Conservation (phyloP, 1,140 invertebrate species). For the Zaprionus camerounensis region DNA sequence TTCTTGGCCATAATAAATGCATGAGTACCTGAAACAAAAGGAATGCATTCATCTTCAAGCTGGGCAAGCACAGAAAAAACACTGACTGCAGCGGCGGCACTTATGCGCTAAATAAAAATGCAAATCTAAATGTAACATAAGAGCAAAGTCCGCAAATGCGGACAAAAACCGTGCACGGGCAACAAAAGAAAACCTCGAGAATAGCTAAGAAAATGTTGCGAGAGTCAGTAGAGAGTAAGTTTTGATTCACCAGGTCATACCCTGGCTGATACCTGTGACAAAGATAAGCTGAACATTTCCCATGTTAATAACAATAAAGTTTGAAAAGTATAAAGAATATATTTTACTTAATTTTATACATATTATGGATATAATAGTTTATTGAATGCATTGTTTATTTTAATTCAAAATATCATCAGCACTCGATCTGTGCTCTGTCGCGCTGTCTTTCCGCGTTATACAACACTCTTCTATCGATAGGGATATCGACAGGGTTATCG, state of each 20-base stretch:
- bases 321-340: too few relatives aligned
- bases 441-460: too few relatives aligned
- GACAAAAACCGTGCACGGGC: constrained; percentile 26
- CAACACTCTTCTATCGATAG: too few relatives aligned
- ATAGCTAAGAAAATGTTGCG: constrained; percentile 1
- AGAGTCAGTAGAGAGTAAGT: background rate
- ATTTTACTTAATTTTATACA: background rate
- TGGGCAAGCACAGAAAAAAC: constrained; percentile 31
- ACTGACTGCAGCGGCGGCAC: constrained; percentile 57
- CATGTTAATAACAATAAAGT: too few relatives aligned
- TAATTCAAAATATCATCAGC: too few relatives aligned
- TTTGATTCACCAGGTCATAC: background rate
- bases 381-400: too few relatives aligned
- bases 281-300: background rate
- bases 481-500: too few relatives aligned
- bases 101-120: constrained; percentile 81
- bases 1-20: constrained; percentile 46
- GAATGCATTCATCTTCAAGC: constrained; percentile 39
- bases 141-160: constrained; percentile 22
- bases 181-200: constrained; percentile 51
- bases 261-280: background rate
- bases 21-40: constrained; percentile 50
- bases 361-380: too few relatives aligned
- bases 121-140: constrained; percentile 79
- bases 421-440: too few relatives aligned